A percentile compares a stretch with the other conserved stretches of the same genome.
Evolutionary conservation across 2,888 invertebrate genomes (phyloP).

Genomic region (Tinea pellionella): DNA sequence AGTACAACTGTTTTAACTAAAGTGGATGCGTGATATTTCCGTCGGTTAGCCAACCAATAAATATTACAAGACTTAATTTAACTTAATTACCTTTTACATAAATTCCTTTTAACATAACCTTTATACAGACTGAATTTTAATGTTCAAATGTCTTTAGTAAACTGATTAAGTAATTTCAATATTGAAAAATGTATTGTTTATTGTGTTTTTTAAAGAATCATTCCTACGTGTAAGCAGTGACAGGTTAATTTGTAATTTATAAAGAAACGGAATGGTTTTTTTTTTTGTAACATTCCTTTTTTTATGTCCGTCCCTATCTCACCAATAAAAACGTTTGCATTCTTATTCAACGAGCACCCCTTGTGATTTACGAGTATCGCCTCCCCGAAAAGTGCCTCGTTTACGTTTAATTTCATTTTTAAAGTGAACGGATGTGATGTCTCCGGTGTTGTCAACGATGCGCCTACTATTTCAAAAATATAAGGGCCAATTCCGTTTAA

Average conservation of each 20-base stretch:
- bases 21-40: conserved; percentile 32
- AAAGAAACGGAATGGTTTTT: background rate
- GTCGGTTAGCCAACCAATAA: conserved; percentile 27
- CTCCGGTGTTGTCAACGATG: conserved; percentile 58
- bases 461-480: conserved; percentile 19
- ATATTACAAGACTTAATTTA: background rate
- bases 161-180: too few relatives aligned
- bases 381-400: conserved; percentile 40
- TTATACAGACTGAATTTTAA: too few relatives aligned
- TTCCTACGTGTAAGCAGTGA: background rate
- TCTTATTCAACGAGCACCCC: conserved; percentile 19
- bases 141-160: too few relatives aligned
- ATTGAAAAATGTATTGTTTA: too few relatives aligned
- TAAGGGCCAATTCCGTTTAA: conserved; percentile 35
- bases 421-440: conserved; percentile 53
- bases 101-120: background rate
- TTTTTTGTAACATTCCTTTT: conserved; percentile 24
- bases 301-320: conserved; percentile 39
- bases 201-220: background rate
- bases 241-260: too few relatives aligned
- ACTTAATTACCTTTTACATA: background rate
- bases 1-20: conserved; percentile 21
- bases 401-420: conserved; percentile 43
- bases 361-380: conserved; percentile 9
- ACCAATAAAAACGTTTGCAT: conserved; percentile 25